phyloP scores from a whole-genome alignment of 2,113 vertebrate genomes.

The Corythoichthys haematopterus region DNA sequence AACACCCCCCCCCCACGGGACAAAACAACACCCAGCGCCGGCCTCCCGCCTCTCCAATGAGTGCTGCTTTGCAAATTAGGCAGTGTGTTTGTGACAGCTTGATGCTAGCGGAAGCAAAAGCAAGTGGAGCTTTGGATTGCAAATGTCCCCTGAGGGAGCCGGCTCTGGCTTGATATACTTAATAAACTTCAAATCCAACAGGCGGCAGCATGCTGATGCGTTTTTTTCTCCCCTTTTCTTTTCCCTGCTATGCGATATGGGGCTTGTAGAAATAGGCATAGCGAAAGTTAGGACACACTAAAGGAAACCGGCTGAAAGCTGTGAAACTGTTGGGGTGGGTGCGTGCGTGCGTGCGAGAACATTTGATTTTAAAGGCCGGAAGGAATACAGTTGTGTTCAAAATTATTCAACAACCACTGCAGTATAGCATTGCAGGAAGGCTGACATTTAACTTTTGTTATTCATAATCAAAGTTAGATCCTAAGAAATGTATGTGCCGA shows the following conservation, averaged over 20 bases:
- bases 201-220: constrained; percentile 47
- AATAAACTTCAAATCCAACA: constrained; percentile 70
- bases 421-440: too few relatives aligned
- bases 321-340: neutral
- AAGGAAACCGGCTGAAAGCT: constrained; percentile 27
- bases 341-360: neutral
- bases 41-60: constrained; percentile 4
- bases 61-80: constrained; percentile 69
- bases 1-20: neutral
- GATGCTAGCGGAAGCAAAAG: constrained; percentile 60
- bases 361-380: constrained; percentile 15
- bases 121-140: constrained; percentile 67
- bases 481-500: too few relatives aligned
- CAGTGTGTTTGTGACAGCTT: constrained; percentile 69
- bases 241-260: constrained; percentile 40
- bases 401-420: too few relatives aligned
- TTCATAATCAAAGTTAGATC: too few relatives aligned
- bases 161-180: constrained; percentile 66
- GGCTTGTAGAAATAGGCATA: constrained; percentile 51
- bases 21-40: neutral
- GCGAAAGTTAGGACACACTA: constrained; percentile 51
- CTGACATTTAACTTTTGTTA: too few relatives aligned
- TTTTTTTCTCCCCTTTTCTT: constrained; percentile 35
- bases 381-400: constrained; percentile 1
- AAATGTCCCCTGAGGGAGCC: constrained; percentile 68